Evolutionary conservation across 2,888 invertebrate genomes (phyloP).

Genomic region (Patella pellucida): DNA sequence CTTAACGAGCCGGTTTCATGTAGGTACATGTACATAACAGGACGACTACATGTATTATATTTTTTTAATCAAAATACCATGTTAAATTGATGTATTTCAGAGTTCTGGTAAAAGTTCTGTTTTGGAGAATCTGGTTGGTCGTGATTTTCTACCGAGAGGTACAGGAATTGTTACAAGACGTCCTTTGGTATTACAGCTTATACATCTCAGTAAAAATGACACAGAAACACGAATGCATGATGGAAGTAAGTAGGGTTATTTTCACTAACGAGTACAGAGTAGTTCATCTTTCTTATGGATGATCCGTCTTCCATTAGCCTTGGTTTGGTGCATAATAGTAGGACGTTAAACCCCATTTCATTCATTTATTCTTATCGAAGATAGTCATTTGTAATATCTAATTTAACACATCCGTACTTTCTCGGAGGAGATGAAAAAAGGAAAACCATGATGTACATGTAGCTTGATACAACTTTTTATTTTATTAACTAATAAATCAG

Average conservation of each 20-base stretch:
- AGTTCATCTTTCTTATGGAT: neutral
- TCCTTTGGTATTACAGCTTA: conserved; percentile 92
- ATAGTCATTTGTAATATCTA: too few relatives aligned
- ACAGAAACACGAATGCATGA: conserved; percentile 84
- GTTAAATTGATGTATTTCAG: conserved; percentile 74
- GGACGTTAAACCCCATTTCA: too few relatives aligned
- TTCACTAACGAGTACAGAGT: neutral
- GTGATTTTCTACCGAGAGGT: conserved; percentile 96
- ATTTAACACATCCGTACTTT: too few relatives aligned
- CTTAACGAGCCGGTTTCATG: too few relatives aligned
- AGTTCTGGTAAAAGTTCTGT: conserved; percentile 99
- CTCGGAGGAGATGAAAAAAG: too few relatives aligned
- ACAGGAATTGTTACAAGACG: conserved; percentile 97
- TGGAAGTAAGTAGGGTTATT: conserved; percentile 73
- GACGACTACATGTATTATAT: too few relatives aligned
- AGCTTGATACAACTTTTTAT: too few relatives aligned
- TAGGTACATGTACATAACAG: too few relatives aligned
- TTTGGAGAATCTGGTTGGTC: conserved; percentile 96
- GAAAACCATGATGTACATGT: too few relatives aligned
- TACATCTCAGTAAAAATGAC: conserved; percentile 92
- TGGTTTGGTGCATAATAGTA: too few relatives aligned
- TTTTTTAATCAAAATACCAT: too few relatives aligned
- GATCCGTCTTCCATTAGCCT: neutral
- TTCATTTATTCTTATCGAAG: neutral
- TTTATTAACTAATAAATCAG: too few relatives aligned